Conservation (phyloP, 1,140 invertebrate species). For the Bemisia tabaci region DNA sequence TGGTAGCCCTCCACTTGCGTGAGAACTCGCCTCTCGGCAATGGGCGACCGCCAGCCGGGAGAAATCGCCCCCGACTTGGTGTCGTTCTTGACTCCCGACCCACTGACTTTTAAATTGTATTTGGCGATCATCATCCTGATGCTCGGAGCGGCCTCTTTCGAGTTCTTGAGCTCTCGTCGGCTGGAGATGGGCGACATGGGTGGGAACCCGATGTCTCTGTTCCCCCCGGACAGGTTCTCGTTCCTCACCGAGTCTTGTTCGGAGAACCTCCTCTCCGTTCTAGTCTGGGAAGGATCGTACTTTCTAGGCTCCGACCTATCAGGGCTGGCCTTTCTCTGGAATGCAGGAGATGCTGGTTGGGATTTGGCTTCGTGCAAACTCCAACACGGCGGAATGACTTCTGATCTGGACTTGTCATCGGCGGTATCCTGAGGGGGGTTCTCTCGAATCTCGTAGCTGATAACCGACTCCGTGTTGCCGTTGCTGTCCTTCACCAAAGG, state of each 20-base stretch:
- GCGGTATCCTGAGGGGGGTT: constrained; percentile 11
- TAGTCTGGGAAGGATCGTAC: constrained; percentile 34
- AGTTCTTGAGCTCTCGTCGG: constrained; percentile 25
- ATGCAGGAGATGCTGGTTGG: neutral
- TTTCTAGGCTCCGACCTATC: neutral
- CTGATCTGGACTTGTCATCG: neutral
- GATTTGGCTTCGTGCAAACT: neutral
- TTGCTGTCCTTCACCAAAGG: constrained; percentile 43
- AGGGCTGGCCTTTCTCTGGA: constrained; percentile 16
- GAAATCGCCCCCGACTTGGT: constrained; percentile 27
- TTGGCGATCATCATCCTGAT: constrained; percentile 50
- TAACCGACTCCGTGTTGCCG: constrained; percentile 28
- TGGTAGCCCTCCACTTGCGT: constrained; percentile 41
- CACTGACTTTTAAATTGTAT: constrained; percentile 37
- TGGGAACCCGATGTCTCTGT: constrained; percentile 13
- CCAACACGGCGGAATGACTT: no score
- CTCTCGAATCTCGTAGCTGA: constrained; percentile 19
- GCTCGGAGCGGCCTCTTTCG: constrained; percentile 47
- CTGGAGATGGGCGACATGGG: constrained; percentile 16
- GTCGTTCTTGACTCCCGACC: constrained; percentile 24
- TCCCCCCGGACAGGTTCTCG: neutral
- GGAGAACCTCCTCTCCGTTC: constrained; percentile 27
- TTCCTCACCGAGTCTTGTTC: constrained; percentile 8
- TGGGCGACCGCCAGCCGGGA: constrained; percentile 43
- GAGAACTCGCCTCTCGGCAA: constrained; percentile 37